Percentiles rank a stretch among this genome's conserved stretches.
Conservation (phyloP, 1,140 invertebrate species). For the Bombus impatiens region DNA sequence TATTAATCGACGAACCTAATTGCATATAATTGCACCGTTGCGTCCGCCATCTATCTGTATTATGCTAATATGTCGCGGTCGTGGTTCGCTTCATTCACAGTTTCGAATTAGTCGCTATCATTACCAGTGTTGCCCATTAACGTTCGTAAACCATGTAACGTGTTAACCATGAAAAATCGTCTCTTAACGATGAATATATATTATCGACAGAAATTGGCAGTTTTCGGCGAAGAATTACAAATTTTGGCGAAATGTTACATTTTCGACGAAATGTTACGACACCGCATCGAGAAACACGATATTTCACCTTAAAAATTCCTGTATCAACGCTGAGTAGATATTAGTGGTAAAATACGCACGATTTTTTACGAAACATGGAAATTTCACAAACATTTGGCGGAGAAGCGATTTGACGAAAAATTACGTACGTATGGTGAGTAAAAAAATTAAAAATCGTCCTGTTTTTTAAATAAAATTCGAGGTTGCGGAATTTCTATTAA, state of each 20-base stretch:
- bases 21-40: not conserved
- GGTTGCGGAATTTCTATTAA: no score
- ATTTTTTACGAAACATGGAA: not conserved
- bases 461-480: no score
- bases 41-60: not conserved
- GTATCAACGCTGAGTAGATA: not conserved
- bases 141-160: not conserved
- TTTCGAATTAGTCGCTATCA: not conserved
- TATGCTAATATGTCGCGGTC: constrained; percentile 21
- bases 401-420: no score
- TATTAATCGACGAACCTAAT: not conserved
- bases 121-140: not conserved
- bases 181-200: not conserved
- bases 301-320: not conserved
- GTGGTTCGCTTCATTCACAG: not conserved
- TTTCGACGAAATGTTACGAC: not conserved
- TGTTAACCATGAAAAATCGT: not conserved
- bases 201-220: not conserved
- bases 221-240: not conserved
- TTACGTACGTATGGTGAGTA: no score
- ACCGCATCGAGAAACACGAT: not conserved
- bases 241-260: not conserved
- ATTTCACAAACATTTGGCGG: not conserved
- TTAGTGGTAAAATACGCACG: not conserved
- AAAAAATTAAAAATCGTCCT: no score